These are phyloP conservation scores for Butorides virescens DNA, from an alignment of 2,113 vertebrate genomes.

Conservation along the genomic window DNA sequence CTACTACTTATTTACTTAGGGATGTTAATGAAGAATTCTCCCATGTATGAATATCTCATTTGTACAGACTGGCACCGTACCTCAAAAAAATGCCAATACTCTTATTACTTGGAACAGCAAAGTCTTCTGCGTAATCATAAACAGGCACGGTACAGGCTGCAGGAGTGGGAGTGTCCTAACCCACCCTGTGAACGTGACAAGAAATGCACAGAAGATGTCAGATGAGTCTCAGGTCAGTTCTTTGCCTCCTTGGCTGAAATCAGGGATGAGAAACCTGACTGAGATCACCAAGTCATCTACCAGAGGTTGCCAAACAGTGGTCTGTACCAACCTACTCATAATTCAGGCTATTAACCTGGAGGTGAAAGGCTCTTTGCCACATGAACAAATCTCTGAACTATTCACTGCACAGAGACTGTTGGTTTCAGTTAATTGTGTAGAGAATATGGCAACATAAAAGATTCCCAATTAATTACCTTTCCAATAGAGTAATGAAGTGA, in stretches of 20 bases:
- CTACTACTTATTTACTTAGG: neutral
- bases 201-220: neutral
- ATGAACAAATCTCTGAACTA: neutral
- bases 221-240: neutral
- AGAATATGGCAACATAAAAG: neutral
- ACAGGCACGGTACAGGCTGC: neutral
- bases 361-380: neutral
- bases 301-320: neutral
- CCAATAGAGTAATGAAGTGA: neutral
- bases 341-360: neutral
- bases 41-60: neutral
- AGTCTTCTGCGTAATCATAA: neutral
- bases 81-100: neutral
- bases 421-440: neutral
- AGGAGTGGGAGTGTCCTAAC: neutral
- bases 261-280: neutral
- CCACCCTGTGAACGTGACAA: rapidly evolving
- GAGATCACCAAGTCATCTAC: neutral
- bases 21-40: neutral
- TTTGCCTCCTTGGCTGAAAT: neutral
- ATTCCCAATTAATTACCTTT: conserved; percentile 12
- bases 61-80: neutral
- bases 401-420: neutral
- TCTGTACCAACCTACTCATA: neutral
- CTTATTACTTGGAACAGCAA: neutral